A percentile compares a stretch with the other conserved stretches of the same genome.
These are phyloP conservation scores for Pseudochirops corinnae DNA, from an alignment of 2,797 vertebrate species.

Conservation along the genomic window DNA sequence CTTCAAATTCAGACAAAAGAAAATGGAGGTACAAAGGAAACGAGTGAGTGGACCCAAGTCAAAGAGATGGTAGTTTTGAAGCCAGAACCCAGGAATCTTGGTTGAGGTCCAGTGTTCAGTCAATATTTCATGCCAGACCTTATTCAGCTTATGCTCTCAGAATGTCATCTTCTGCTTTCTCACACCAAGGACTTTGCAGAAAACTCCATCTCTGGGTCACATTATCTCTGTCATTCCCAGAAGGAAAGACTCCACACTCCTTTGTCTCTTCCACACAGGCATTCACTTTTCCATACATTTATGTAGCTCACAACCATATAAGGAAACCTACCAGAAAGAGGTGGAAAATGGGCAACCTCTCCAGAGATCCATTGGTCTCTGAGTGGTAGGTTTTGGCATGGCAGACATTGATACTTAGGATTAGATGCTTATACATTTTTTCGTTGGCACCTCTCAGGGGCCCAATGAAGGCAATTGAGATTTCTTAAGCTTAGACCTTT, in stretches of 20 bases:
- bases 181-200: background rate
- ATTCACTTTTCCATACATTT: background rate
- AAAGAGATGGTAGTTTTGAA: background rate
- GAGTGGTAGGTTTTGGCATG: too few relatives aligned
- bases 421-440: too few relatives aligned
- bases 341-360: too few relatives aligned
- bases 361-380: too few relatives aligned
- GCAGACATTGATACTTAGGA: too few relatives aligned
- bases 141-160: background rate
- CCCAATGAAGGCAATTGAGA: too few relatives aligned
- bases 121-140: background rate
- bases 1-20: background rate
- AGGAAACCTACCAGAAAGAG: too few relatives aligned
- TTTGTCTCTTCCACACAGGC: background rate
- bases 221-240: background rate
- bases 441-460: too few relatives aligned
- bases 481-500: too few relatives aligned
- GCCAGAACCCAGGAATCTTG: background rate
- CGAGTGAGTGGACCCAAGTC: background rate
- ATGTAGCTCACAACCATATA: background rate
- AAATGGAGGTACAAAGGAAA: constrained; percentile 2
- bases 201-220: background rate
- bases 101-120: background rate
- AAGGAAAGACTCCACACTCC: background rate
- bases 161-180: background rate